These are phyloP conservation scores for Galemys pyrenaicus DNA, from an alignment of 2,113 vertebrate genomes.

Conservation along the genomic window DNA sequence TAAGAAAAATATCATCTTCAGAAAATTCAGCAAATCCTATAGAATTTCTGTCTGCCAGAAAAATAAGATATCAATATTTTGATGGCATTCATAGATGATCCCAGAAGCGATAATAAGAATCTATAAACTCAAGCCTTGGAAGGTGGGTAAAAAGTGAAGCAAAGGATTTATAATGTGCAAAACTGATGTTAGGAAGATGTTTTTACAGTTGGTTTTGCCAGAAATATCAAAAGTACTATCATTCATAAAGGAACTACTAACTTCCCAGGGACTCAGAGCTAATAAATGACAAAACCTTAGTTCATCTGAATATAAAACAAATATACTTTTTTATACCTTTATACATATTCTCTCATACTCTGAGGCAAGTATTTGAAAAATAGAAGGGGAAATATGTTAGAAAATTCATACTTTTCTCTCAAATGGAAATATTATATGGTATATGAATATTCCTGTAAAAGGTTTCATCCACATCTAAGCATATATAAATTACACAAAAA, in stretches of 20 bases:
- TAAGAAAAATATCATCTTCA: neutral
- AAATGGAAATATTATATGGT: neutral
- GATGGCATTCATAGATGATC: constrained; percentile 9
- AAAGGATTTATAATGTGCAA: neutral
- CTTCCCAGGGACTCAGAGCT: neutral
- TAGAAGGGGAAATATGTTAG: neutral
- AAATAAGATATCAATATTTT: constrained; percentile 28
- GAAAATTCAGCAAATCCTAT: neutral
- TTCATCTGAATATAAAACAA: neutral
- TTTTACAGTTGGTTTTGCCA: neutral
- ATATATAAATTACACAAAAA: neutral
- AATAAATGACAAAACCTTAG: neutral
- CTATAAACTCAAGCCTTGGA: constrained; percentile 11
- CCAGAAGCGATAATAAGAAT: constrained; percentile 3
- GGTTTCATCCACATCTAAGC: neutral
- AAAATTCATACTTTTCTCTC: neutral
- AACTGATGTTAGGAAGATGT: constrained; percentile 12
- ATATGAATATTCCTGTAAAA: neutral
- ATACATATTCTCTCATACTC: neutral
- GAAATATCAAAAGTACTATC: neutral
- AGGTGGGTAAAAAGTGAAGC: neutral
- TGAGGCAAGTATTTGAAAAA: neutral
- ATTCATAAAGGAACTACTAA: neutral
- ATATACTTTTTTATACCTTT: neutral
- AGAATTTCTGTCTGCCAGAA: constrained; percentile 9